These are phyloP conservation scores for Varanus komodoensis DNA, from an alignment of 2,113 vertebrate genomes.

Conservation along the genomic window DNA sequence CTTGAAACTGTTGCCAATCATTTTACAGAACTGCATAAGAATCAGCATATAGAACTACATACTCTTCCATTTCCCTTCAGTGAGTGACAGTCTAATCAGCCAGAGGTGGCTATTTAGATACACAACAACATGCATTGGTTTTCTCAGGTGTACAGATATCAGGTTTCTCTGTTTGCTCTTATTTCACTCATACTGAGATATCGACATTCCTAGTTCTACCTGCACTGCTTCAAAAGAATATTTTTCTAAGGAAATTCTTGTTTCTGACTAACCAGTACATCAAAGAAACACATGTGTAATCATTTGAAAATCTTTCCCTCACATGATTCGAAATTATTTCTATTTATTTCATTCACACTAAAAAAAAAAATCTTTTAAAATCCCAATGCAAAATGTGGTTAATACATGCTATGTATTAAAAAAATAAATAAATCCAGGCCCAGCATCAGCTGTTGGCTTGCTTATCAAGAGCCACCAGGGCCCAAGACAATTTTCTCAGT, in stretches of 20 bases:
- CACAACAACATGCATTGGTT: too few species aligned
- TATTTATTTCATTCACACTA: too few species aligned
- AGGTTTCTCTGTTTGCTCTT: too few species aligned
- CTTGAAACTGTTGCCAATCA: neutral
- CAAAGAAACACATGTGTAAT: too few species aligned
- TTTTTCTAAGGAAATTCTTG: neutral
- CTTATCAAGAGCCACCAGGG: neutral
- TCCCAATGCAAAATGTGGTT: too few species aligned
- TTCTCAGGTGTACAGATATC: too few species aligned
- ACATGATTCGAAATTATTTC: too few species aligned
- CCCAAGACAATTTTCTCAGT: neutral
- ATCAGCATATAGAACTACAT: neutral
- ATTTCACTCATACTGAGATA: neutral
- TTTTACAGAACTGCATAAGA: neutral
- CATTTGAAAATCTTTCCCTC: neutral
- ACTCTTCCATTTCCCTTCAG: neutral
- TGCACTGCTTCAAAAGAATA: neutral
- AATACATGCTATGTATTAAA: too few species aligned
- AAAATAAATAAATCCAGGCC: neutral
- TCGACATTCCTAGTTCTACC: neutral
- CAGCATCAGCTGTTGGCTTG: neutral
- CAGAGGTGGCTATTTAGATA: neutral
- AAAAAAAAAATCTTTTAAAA: too few species aligned
- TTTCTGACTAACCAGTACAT: neutral
- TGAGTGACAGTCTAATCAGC: neutral